A percentile compares a stretch with the other conserved stretches of the same genome.
Conservation (phyloP, 2,113 vertebrate species). For the Hydrolagus affinis region DNA sequence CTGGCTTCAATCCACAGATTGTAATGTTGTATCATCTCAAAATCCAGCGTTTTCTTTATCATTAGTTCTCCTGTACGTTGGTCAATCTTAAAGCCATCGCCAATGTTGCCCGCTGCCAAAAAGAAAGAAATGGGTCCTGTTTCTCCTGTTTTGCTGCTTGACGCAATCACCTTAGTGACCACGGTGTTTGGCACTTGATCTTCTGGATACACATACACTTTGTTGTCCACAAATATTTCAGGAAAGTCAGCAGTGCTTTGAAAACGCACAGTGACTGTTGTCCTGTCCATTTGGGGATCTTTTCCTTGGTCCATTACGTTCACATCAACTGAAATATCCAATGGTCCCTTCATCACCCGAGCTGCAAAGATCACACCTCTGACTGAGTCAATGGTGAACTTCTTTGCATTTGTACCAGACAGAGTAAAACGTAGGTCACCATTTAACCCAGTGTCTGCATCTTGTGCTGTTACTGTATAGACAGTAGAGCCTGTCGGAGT, state of each 20-base stretch:
- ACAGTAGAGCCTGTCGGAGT: conserved; percentile 49
- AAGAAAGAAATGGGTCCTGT: conserved; percentile 50
- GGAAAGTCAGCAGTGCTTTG: conserved; percentile 52
- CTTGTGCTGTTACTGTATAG: conserved; percentile 52
- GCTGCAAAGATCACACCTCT: conserved; percentile 48
- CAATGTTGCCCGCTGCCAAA: conserved; percentile 53
- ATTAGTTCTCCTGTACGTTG: conserved; percentile 46
- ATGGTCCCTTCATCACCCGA: conserved; percentile 33
- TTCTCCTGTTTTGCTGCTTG: conserved; percentile 40
- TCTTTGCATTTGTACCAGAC: conserved; percentile 46
- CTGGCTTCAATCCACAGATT: conserved; percentile 55
- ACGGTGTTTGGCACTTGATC: conserved; percentile 44
- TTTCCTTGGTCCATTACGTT: conserved; percentile 51
- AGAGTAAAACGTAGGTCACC: conserved; percentile 53
- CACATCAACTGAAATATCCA: conserved; percentile 48
- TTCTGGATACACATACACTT: conserved; percentile 44
- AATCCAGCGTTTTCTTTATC: conserved; percentile 51
- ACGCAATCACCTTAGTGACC: conserved; percentile 45
- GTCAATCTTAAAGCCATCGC: conserved; percentile 49
- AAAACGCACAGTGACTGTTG: conserved; percentile 54
- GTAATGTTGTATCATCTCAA: conserved; percentile 50
- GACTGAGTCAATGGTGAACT: conserved; percentile 47
- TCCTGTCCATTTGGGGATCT: conserved; percentile 49
- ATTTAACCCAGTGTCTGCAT: conserved; percentile 52
- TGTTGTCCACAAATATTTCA: conserved; percentile 41